Evolutionary conservation across 1,140 invertebrate species (phyloP).

Genomic region (Eumaeus atala): DNA sequence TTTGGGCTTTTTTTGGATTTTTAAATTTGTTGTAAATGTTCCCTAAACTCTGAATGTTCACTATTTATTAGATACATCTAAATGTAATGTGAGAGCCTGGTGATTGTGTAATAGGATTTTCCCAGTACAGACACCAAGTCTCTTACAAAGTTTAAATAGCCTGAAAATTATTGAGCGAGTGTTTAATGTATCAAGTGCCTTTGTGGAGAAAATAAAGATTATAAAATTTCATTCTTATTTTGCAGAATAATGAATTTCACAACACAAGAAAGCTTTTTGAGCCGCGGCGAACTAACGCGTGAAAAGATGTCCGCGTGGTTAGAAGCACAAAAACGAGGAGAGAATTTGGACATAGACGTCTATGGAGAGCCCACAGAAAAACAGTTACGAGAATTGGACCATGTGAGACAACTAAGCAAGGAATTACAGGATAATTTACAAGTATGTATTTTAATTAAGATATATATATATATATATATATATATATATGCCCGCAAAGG

Average conservation of each 20-base stretch:
- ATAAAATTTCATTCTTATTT: conserved; percentile 8
- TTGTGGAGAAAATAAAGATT: no score
- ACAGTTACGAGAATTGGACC: conserved; percentile 48
- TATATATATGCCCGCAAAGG: no score
- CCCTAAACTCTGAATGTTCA: no score
- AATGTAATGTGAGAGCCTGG: no score
- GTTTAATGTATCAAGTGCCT: no score
- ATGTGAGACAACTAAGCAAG: conserved; percentile 51
- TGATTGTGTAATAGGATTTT: no score
- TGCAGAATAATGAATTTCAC: conserved; percentile 45
- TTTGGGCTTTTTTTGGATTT: no score
- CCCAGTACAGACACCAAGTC: no score
- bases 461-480: background rate
- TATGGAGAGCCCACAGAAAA: conserved; percentile 51
- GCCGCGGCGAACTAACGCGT: conserved; percentile 27
- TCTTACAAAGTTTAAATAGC: no score
- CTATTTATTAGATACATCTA: no score
- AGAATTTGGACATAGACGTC: conserved; percentile 40
- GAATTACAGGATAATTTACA: conserved; percentile 56
- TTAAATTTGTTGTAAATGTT: no score
- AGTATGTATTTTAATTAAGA: conserved; percentile 31
- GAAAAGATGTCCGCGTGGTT: conserved; percentile 49
- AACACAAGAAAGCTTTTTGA: conserved; percentile 31
- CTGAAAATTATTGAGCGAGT: no score
- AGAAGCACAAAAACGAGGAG: conserved; percentile 35